Evolutionary conservation across 1,140 invertebrate species (phyloP), one percentile per base, ranked within the genome.

Genomic region (Akabosia matsudoensis): DNA sequence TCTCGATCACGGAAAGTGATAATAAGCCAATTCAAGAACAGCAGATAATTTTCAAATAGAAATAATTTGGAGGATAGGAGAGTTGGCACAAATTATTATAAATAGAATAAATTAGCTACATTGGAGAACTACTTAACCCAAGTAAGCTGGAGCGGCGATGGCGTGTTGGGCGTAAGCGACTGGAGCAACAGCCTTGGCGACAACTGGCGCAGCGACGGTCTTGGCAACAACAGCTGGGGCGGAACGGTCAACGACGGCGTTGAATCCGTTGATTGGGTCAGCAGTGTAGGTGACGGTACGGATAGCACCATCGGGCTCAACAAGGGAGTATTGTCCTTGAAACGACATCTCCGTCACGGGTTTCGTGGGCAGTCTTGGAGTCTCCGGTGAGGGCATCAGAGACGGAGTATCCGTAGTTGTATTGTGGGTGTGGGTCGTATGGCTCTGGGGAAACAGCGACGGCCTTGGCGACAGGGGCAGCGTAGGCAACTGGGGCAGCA

Each of bases 261-360:
- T 84, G 82, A 88, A 89, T 61, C 88, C 88, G 81, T 86, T 86
- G 34, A 83, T 82, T 73, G 87, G 84, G 82, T 88, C 88, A 33
- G 88, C 88, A 1, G 89, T 89, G 83, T 91, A 91, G 79, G 90
- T 88, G 1, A 75, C 74, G 0, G 89, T 92, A 76, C 91, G 88
- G 70, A 91, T 88, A 74, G 91, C 90, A 74, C 92, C 91, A 85
- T 92, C 92, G 45, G 92, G 91, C 83, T 92, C 91, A 77, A 91
- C 90, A 80, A 72, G 70, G 70, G 70, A 72, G 70, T 72, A 72
- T 22, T 72, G 70, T 34, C 52, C 74, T 33, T 75, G 54, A 56
- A n/a, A 75, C 74, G 56, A 67, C 61, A 67, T 67, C 61, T 30
- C 61, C 61, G 61, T 67, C 61, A 31, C 61, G 61, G 61, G 26